A percentile compares a stretch with the other conserved stretches of the same genome.
phyloP scores from a whole-genome alignment of 2,888 invertebrate genomes.

The Gymnocheta viridis region DNA sequence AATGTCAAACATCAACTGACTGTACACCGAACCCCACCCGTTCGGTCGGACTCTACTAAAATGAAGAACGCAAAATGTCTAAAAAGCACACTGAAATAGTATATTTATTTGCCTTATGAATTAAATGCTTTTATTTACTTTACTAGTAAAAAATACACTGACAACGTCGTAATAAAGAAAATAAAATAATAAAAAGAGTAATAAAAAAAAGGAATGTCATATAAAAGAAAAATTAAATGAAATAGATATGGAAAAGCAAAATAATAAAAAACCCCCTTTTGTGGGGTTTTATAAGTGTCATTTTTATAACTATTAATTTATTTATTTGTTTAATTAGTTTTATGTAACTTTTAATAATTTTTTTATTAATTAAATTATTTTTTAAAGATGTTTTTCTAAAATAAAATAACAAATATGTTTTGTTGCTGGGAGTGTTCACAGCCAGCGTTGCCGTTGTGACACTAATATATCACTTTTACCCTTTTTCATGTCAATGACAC shows the following conservation, averaged over 20 bases:
- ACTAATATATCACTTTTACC: no score
- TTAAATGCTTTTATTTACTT: neutral
- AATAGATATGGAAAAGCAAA: neutral
- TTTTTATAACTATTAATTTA: neutral
- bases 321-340: neutral
- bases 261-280: neutral
- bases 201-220: neutral
- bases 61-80: slow-evolving; percentile 36
- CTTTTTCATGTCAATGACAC: no score
- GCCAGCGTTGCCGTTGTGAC: neutral
- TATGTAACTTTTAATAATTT: neutral
- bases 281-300: neutral
- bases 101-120: neutral
- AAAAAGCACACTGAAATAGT: neutral
- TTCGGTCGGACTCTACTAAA: no score
- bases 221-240: neutral
- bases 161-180: neutral
- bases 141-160: neutral
- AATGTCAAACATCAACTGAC: no score
- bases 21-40: no score
- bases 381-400: neutral
- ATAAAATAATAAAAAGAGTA: neutral
- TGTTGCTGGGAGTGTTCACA: neutral
- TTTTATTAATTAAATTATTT: neutral
- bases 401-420: neutral